Evolutionary conservation across 2,888 invertebrate genomes (phyloP).

Genomic region (Lasius platythorax): DNA sequence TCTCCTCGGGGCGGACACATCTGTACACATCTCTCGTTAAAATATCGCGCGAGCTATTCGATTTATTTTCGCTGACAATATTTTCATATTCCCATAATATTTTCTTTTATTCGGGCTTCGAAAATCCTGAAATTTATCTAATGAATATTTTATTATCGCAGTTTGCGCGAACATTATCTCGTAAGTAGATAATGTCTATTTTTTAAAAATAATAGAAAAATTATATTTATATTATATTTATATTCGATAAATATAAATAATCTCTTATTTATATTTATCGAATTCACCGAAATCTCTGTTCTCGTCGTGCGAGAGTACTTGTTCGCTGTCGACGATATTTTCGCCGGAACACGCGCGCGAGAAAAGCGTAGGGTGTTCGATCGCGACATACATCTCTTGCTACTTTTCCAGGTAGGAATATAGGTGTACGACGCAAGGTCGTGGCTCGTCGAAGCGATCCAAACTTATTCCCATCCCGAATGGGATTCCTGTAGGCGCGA

Average conservation of each 20-base stretch:
- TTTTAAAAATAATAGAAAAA: too few relatives aligned
- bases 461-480: slow-evolving; percentile 55
- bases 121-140: background rate
- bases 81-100: background rate
- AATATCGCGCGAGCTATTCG: background rate
- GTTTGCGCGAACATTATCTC: background rate
- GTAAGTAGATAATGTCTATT: background rate
- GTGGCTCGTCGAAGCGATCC: slow-evolving; percentile 32
- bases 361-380: slow-evolving; percentile 1
- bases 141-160: background rate
- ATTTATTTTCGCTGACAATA: background rate
- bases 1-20: slow-evolving; percentile 16
- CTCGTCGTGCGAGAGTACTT: background rate
- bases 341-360: background rate
- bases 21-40: slow-evolving; percentile 6
- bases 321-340: too few relatives aligned
- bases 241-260: background rate
- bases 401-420: slow-evolving; percentile 2
- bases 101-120: background rate
- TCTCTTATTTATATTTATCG: background rate
- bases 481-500: slow-evolving; percentile 59
- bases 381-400: background rate
- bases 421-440: slow-evolving; percentile 49
- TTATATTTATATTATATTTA: background rate
- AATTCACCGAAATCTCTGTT: background rate